Evolutionary conservation across 2,113 vertebrate species (phyloP).

Genomic region (rat (Rattus norvegicus)): DNA sequence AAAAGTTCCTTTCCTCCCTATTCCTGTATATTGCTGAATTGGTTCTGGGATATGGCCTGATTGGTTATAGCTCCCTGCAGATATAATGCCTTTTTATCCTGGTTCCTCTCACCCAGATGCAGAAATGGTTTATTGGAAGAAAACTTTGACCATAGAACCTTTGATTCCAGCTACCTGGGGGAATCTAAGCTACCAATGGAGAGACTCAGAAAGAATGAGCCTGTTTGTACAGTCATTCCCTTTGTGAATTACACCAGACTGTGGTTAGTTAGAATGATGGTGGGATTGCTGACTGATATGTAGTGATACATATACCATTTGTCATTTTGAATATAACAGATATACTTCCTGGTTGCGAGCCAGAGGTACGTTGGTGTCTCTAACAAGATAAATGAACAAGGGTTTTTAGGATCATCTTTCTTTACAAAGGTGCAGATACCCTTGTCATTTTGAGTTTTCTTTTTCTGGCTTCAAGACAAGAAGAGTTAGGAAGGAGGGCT

Average conservation of each 20-base stretch:
- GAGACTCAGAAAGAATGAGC: conserved; percentile 43
- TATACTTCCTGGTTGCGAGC: conserved; percentile 12
- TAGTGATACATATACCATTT: conserved; percentile 16
- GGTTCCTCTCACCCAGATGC: neutral
- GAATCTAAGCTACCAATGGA: conserved; percentile 60
- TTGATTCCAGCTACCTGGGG: conserved; percentile 42
- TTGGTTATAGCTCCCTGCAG: neutral
- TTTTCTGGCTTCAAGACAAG: neutral
- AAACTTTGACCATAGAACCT: conserved; percentile 31
- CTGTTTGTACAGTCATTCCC: conserved; percentile 11
- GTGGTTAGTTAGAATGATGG: conserved; percentile 48
- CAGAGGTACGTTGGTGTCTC: neutral
- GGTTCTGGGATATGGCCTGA: neutral
- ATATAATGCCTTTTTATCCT: neutral
- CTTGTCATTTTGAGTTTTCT: neutral
- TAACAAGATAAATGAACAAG: neutral
- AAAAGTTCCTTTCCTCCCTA: neutral
- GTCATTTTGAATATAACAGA: conserved; percentile 65
- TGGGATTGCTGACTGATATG: conserved; percentile 56
- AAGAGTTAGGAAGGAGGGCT: neutral
- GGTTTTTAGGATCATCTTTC: conserved; percentile 11
- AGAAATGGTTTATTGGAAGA: neutral
- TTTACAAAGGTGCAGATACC: neutral
- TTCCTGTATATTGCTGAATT: neutral
- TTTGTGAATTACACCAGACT: conserved; percentile 40